These are phyloP conservation scores for Pedetes capensis DNA, from an alignment of 2,113 vertebrate genomes.

Conservation along the genomic window DNA sequence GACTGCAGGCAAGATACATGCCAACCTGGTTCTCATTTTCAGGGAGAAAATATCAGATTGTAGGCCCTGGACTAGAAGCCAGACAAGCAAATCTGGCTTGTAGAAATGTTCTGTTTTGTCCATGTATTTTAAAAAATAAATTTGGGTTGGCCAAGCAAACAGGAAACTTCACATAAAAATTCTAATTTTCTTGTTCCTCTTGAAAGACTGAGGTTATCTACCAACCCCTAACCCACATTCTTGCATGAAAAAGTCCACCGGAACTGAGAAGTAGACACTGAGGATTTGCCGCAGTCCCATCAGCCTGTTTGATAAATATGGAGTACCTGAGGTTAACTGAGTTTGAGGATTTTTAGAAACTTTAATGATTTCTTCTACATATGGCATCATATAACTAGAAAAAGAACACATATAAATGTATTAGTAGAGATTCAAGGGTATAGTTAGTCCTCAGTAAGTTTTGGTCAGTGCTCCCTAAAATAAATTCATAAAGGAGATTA, in stretches of 20 bases:
- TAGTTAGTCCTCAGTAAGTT: neutral
- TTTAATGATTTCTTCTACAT: neutral
- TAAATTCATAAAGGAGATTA: neutral
- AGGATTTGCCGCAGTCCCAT: no score
- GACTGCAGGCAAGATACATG: neutral
- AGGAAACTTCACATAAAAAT: neutral
- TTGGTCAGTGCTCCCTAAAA: neutral
- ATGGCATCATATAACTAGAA: neutral
- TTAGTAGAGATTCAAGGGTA: neutral
- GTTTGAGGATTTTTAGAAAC: neutral
- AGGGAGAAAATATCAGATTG: neutral
- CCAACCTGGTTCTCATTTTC: neutral
- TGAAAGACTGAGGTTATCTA: neutral
- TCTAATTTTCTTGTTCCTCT: neutral
- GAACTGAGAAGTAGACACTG: neutral
- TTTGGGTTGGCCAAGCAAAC: neutral
- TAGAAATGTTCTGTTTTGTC: neutral
- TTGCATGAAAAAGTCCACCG: neutral
- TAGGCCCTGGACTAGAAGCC: neutral
- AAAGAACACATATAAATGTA: neutral
- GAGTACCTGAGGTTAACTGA: neutral
- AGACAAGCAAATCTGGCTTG: neutral
- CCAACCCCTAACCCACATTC: neutral
- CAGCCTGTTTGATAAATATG: neutral
- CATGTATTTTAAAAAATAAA: neutral